Evolutionary conservation across 2,113 vertebrate species (phyloP).

Genomic region (Geococcyx californianus): DNA sequence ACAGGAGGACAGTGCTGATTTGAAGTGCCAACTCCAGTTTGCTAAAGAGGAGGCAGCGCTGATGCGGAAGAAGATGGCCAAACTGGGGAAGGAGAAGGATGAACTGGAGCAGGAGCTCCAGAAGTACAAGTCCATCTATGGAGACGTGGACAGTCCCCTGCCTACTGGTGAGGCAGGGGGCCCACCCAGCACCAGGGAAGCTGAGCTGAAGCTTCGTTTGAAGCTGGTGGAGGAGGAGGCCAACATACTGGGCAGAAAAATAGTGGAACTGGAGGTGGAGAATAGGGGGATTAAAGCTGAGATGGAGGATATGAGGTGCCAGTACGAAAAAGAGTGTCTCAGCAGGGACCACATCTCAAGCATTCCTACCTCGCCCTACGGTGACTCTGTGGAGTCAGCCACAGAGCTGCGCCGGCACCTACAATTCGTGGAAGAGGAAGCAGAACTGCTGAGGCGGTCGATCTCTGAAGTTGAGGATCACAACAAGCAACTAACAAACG

Average conservation of each 20-base stretch:
- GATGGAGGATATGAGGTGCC: constrained; percentile 92
- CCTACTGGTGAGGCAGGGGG: constrained; percentile 86
- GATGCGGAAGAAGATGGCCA: constrained; percentile 98
- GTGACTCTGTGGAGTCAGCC: constrained; percentile 87
- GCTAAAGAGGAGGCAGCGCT: constrained; percentile 93
- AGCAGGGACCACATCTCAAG: constrained; percentile 88
- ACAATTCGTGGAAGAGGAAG: constrained; percentile 97
- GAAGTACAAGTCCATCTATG: constrained; percentile 94
- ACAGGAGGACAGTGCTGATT: constrained; percentile 95
- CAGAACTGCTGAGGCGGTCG: constrained; percentile 91
- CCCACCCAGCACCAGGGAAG: constrained; percentile 93
- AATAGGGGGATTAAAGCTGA: constrained; percentile 94
- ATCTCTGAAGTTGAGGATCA: constrained; percentile 96
- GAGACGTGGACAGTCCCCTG: constrained; percentile 93
- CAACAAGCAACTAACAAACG: constrained; percentile 90
- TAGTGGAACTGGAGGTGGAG: constrained; percentile 97
- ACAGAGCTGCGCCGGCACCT: constrained; percentile 90
- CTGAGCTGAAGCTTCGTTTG: constrained; percentile 91
- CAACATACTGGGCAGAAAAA: constrained; percentile 95
- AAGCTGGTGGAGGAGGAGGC: constrained; percentile 97
- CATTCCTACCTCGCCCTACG: constrained; percentile 90
- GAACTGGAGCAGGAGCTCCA: constrained; percentile 95
- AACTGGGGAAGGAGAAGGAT: constrained; percentile 91
- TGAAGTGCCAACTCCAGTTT: constrained; percentile 97
- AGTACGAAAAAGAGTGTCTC: constrained; percentile 89